Evolutionary conservation across 2,113 vertebrate species (phyloP).

Genomic region (Python bivittatus): DNA sequence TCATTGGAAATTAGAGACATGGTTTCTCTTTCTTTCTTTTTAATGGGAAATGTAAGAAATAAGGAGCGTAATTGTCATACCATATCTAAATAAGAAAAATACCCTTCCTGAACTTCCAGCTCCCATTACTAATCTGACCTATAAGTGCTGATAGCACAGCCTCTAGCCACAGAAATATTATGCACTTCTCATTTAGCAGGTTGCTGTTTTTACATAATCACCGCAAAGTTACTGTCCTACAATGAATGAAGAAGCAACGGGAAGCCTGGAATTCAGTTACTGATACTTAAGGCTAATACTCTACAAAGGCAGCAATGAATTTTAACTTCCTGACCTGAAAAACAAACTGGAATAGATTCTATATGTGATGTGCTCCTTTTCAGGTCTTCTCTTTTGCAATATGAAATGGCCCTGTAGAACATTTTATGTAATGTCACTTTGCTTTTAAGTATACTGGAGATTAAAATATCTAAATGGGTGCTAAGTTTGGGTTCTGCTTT

Average conservation of each 20-base stretch:
- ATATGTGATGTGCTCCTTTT: background rate
- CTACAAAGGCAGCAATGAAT: constrained; percentile 1
- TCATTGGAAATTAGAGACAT: background rate
- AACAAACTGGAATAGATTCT: background rate
- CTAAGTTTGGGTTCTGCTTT: constrained; percentile 43
- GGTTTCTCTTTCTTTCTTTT: background rate
- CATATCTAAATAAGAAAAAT: background rate
- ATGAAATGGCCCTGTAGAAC: background rate
- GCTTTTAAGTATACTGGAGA: constrained; percentile 19
- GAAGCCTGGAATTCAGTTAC: constrained; percentile 21
- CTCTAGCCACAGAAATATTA: background rate
- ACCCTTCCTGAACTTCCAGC: background rate
- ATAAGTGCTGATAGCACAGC: background rate
- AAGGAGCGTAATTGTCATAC: background rate
- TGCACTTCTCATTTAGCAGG: constrained; percentile 41
- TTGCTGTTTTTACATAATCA: constrained; percentile 45
- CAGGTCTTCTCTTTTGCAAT: background rate
- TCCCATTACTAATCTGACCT: background rate
- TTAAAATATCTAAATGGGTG: background rate
- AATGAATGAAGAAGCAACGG: constrained; percentile 68
- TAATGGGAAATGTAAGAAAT: background rate
- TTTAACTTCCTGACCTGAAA: background rate
- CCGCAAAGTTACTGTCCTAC: constrained; percentile 37
- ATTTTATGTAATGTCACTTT: constrained; percentile 27
- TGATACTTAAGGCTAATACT: background rate